Base-by-base conservation (phyloP, 2,797 vertebrate species). In the Etheostoma perlongum region DNA sequence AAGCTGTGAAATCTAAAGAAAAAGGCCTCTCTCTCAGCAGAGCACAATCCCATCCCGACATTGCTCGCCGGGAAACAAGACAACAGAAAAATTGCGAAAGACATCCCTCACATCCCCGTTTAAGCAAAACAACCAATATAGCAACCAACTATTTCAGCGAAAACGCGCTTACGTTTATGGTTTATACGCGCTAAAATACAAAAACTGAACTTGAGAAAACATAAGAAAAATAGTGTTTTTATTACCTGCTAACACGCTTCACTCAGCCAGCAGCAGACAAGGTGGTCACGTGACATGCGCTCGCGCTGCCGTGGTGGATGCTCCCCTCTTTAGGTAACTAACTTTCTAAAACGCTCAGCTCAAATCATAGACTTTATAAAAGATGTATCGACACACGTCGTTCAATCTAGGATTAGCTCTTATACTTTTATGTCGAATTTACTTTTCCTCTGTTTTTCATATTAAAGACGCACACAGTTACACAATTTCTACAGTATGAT, bases 221-320 rank as follows among this genome's bases (percentile, higher is more conserved):
- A 10, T 10, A 25, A 46, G 46, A 72, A 88, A 81, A 85, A 72
- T 52, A 54, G 74, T 92, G 89, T 92, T 92, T 94, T 92, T 89
- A 91, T 95, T 95, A 95, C 95, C 95, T 95, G 94, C 94, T 94
- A 95, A 95, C 93, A 93, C 93, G 93, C 93, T 94, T 93, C 94
- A 82, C 89, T 93, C 94, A 79, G 90, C 90, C 93, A 94, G 93
- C 92, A 93, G 95, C 86, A 96, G 94, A 95, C 91, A 89, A 70
- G 88, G 88, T 93, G 89, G 92, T 95, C 95, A 96, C 94, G 95
- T 96, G 95, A 95, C 88, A 27, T 74, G 72, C 65, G 13, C 42
- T 44, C 36, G 36, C 36, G 85, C 78, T 85, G 87, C 92, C 85
- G 90, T 84, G 82, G 91, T 85, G 65, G 88, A 87, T 85, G 87